Evolutionary conservation across 2,888 invertebrate genomes (phyloP), one percentile per base, ranked within the genome.

Genomic region (Melanostoma scalare): DNA sequence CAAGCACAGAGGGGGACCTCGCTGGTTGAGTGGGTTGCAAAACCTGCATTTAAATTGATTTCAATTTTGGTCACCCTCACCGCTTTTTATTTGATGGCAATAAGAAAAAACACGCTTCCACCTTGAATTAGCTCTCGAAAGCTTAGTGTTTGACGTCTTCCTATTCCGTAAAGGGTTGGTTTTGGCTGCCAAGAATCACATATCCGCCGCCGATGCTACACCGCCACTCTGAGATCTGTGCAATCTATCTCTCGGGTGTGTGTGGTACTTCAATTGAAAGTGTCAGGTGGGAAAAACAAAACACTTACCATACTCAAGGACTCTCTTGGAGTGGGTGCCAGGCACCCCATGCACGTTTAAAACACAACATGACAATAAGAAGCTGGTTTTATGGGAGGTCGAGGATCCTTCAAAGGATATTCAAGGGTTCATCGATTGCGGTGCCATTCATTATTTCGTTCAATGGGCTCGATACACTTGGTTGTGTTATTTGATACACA

Each of bases 31-130:
- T 65, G 60, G 56, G 40, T 63, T 68, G 77, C 46, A 73, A 53
- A 82, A 79, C 84, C 71, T 84, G 80, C 79, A 86, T 87, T 86
- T 85, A 86, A 87, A 85, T 86, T 87, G 87, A 87, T 87, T 87
- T 86, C 86, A 87, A 87, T 87, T 87, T 87, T 80, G 86, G 86
- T 87, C 85, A 46, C 63, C 58, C 68, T 55, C 53, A 56, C 68
- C 53, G 52, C 36, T 20, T 20, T 20, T 20, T 20, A 20, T 20
- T 20, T 10, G 50, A n/a, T 69, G 10, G 9, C 30, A 74, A 73
- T 5, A 61, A 46, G 52, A 69, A 75, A 75, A 71, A 58, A 75
- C 71, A 71, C 48, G 4, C 50, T 38, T 68, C 63, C 77, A 73
- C 77, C 63, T 68, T 73, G 78, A 65, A 82, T 82, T 82, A 78